Evolutionary conservation across 2,888 invertebrate species (phyloP).

Genomic region (Brenthis ino): DNA sequence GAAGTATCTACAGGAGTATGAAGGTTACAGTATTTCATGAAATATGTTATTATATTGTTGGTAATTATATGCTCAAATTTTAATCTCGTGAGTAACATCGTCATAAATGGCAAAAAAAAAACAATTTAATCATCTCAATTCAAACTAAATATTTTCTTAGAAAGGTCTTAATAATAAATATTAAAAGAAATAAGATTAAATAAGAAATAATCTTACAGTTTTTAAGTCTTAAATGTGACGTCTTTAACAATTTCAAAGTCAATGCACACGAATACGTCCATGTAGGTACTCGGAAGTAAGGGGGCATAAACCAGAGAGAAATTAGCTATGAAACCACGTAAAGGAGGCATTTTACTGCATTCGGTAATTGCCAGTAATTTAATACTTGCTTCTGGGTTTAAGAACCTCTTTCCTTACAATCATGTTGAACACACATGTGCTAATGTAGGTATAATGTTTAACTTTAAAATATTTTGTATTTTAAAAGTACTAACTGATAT

Average conservation of each 20-base stretch:
- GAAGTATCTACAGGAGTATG: too few relatives aligned
- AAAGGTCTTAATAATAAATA: too few relatives aligned
- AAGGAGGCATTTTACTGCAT: constrained; percentile 22
- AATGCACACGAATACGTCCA: neutral
- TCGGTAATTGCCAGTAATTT: constrained; percentile 27
- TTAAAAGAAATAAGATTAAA: too few relatives aligned
- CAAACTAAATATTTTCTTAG: too few relatives aligned
- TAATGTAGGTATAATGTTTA: neutral
- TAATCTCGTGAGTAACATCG: too few relatives aligned
- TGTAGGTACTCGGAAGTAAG: neutral
- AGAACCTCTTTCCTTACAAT: constrained; percentile 8
- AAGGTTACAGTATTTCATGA: too few relatives aligned
- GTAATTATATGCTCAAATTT: too few relatives aligned
- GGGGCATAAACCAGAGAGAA: constrained; percentile 20
- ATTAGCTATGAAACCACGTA: constrained; percentile 20
- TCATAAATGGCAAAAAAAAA: too few relatives aligned
- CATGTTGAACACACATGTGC: constrained; percentile 1
- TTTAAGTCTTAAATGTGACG: constrained; percentile 6
- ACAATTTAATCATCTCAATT: too few relatives aligned
- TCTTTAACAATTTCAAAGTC: constrained; percentile 8
- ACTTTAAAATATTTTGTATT: too few relatives aligned
- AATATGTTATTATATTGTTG: too few relatives aligned
- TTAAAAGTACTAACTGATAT: too few relatives aligned
- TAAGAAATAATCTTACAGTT: neutral
- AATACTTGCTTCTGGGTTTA: constrained; percentile 15